phyloP scores from a whole-genome alignment of 1,140 invertebrate genomes.

The Leguminivora glycinivorella region DNA sequence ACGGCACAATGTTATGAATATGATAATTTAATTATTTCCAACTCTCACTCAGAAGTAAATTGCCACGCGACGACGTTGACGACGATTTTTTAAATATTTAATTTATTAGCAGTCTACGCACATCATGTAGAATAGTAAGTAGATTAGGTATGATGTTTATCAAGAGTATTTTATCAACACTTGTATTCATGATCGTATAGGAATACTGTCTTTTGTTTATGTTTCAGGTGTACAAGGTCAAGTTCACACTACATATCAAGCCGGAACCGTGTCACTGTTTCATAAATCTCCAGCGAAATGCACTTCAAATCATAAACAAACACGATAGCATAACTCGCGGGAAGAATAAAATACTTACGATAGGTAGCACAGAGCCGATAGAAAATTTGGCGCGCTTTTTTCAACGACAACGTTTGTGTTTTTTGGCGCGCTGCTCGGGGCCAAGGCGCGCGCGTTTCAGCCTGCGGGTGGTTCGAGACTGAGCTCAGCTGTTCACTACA shows the following conservation, averaged over 20 bases:
- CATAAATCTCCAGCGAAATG: background rate
- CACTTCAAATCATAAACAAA: background rate
- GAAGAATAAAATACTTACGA: constrained; percentile 2
- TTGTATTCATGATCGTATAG: background rate
- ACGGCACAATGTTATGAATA: constrained; percentile 21
- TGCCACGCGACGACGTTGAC: background rate
- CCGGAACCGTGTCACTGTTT: constrained; percentile 21
- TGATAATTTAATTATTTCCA: constrained; percentile 28
- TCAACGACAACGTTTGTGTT: constrained; percentile 24
- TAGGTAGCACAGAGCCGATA: constrained; percentile 1
- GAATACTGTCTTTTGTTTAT: constrained; percentile 16
- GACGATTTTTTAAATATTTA: background rate
- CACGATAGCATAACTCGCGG: background rate
- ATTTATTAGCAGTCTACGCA: background rate
- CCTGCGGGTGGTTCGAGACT: background rate
- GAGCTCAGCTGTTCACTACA: constrained; percentile 26
- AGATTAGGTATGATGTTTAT: constrained; percentile 1
- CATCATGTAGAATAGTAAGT: background rate
- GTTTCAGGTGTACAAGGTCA: constrained; percentile 21
- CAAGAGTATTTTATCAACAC: constrained; percentile 1
- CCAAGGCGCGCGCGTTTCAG: constrained; percentile 19
- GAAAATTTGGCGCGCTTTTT: constrained; percentile 20
- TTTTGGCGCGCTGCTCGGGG: background rate
- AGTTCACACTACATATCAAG: constrained; percentile 12
- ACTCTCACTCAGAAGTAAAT: constrained; percentile 19